Base-by-base conservation (phyloP, 2,113 vertebrate genomes). In the Rhinogobius similis region DNA sequence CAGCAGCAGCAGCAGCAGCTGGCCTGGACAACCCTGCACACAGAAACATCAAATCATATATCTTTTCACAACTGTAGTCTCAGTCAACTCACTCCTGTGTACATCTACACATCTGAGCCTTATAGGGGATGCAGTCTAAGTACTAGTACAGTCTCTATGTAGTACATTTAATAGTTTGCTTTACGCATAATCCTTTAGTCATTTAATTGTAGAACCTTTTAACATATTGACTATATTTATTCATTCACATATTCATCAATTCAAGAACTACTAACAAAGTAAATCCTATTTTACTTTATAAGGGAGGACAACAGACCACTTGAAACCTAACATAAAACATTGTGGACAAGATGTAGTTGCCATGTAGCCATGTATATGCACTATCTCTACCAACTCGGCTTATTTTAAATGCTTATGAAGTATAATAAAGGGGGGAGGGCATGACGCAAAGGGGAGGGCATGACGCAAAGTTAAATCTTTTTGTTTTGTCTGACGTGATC, bases 1-100 rank as follows among this genome's bases (percentile, higher is more conserved):
- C 82, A 84, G 77, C 75, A 69, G 79, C 66, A 77, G 76, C 52
- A 85, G 82, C 55, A 77, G 73, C 82, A 84, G 77, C 75, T 72
- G 75, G 79, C 67, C n/a, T 81, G 56, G 72, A 76, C 65, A 76
- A 78, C 48, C 63, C 66, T 41, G 26, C 53, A 23, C 44, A 63
- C n/a, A 52, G 58, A 46, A 55, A 74, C 24, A 55, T 26, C 64
- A 56, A 14, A 27, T 56, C 53, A 13, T 55, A 13, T 55, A 56
- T 56, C 5, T 13, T 44, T 63, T 29, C 29, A 6, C 55, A 65
- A 64, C 26, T 39, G 32, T 39, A 23, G 32, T 32, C 11, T 21
- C 10, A 9, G 26, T 55, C 21, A 26, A 55, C n/a, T 52, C 50
- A 52, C 23, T 26, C 23, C 13, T 55, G 10, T 23, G 21, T 26